Evolutionary conservation across 2,888 invertebrate genomes (phyloP).

Genomic region (Brachyopa scutellaris): DNA sequence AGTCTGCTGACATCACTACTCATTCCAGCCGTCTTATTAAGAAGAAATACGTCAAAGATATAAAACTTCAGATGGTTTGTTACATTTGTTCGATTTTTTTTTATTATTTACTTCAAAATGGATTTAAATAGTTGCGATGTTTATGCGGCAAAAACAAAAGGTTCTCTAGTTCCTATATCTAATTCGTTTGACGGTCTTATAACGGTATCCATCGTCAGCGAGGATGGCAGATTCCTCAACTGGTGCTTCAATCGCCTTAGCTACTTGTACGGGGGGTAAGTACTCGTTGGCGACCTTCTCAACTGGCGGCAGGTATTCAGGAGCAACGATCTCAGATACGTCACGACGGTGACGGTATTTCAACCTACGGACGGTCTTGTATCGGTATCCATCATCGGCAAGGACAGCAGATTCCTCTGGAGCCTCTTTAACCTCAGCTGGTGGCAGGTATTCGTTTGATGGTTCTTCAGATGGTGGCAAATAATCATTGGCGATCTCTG

Average conservation of each 20-base stretch:
- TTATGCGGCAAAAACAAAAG: neutral
- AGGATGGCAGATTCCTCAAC: conserved; percentile 65
- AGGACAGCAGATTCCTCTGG: conserved; percentile 70
- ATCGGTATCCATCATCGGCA: conserved; percentile 62
- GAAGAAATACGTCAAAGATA: too few relatives aligned
- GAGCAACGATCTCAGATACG: conserved; percentile 27
- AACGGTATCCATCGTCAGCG: conserved; percentile 64
- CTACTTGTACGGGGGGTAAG: conserved; percentile 73
- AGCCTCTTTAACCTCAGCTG: conserved; percentile 12
- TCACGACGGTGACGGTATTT: conserved; percentile 48
- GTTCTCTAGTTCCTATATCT: conserved; percentile 37
- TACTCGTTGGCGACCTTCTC: conserved; percentile 73
- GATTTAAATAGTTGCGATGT: conserved; percentile 19
- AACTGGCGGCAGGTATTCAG: conserved; percentile 51
- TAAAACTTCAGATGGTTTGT: too few relatives aligned
- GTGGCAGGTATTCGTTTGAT: conserved; percentile 28
- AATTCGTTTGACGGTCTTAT: conserved; percentile 54
- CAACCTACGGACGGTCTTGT: conserved; percentile 62
- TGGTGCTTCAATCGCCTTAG: conserved; percentile 56
- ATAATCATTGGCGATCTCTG: conserved; percentile 17
- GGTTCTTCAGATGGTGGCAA: conserved; percentile 18
- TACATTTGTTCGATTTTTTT: conserved; percentile 2
- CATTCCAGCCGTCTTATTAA: too few relatives aligned
- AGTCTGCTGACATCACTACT: too few relatives aligned
- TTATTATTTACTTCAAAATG: conserved; percentile 13